Base-by-base conservation (phyloP, 2,113 vertebrate genomes). In the Odontesthes bonariensis region DNA sequence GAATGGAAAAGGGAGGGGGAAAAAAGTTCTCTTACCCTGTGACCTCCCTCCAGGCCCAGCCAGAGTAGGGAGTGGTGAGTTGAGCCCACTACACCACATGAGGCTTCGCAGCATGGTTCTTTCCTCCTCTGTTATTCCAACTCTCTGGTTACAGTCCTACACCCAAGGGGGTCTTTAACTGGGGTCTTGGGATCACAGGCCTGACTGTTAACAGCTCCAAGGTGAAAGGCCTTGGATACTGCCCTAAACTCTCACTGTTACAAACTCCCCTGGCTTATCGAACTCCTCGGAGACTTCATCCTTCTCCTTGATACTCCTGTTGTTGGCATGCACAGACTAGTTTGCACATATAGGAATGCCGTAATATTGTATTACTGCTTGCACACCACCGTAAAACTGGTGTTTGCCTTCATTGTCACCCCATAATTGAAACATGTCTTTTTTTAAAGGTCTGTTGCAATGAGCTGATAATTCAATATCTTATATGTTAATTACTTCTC, bases 81-180 rank as follows among this genome's bases (percentile, higher is more conserved):
- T 65, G 73, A 84, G 65, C 76, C 78, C 63, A 79, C 64, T 69
- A 62, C 69, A 49, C 82, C 79, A 86, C 77, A 53, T 75, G 52
- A 72, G 74, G 68, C 84, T 77, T 51, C 62, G n/a, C 79, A 64
- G 78, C 69, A 11, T 85, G 83, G 69, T 68, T 79, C 80, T 68
- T 66, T 77, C 67, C 76, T 56, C 19, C 77, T 84, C 75, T 95
- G 94, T 94, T 95, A 94, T 95, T 94, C 75, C 86, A 93, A 81
- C 87, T 94, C 93, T 95, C 92, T 85, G 60, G 94, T 95, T 95
- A 92, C 93, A 86, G 88, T 82, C 78, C 81, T 83, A 89, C 89
- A 92, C 94, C 90, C 94, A 92, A 82, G 93, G 91, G 94, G 92
- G 91, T 94, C 92, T 93, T 94, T 93, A 93, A 93, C 61, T 17